A percentile compares a stretch with the other conserved stretches of the same genome.
Conservation (phyloP, 1,140 invertebrate species). For the Pantala flavescens region DNA sequence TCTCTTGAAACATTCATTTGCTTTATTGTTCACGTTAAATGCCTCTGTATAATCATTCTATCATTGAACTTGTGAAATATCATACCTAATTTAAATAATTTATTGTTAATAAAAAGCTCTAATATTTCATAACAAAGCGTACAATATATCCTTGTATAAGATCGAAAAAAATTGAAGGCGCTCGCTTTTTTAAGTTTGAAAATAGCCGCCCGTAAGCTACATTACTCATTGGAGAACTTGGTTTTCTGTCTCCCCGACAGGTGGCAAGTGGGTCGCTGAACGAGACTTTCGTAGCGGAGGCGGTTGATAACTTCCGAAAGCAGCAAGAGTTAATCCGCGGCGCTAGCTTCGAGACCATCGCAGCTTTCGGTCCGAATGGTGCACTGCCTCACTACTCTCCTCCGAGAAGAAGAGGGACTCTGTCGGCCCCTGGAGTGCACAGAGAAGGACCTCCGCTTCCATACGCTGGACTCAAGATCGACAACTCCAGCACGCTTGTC, state of each 20-base stretch:
- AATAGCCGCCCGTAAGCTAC: no score
- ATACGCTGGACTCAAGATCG: neutral
- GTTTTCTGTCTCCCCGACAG: neutral
- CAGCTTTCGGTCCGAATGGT: slow-evolving; percentile 75
- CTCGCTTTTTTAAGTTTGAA: no score
- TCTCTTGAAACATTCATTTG: no score
- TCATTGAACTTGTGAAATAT: no score
- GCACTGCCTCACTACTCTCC: slow-evolving; percentile 87
- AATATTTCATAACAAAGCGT: no score
- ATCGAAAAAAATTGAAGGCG: no score
- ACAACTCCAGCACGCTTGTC: slow-evolving; percentile 24
- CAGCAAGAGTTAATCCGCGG: slow-evolving; percentile 58
- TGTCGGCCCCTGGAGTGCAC: slow-evolving; percentile 76
- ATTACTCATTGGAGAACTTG: no score
- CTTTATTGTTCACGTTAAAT: no score
- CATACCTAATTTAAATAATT: no score
- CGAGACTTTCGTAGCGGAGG: slow-evolving; percentile 55
- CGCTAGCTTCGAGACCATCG: slow-evolving; percentile 78
- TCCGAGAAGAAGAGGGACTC: slow-evolving; percentile 67
- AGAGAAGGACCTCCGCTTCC: slow-evolving; percentile 79
- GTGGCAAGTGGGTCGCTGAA: slow-evolving; percentile 30
- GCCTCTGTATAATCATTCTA: no score
- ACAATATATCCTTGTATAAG: no score
- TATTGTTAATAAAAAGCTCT: no score
- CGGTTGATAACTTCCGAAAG: slow-evolving; percentile 52